These are phyloP conservation scores for Heliconius congener DNA, from an alignment of 1,140 invertebrate species.

Conservation along the genomic window DNA sequence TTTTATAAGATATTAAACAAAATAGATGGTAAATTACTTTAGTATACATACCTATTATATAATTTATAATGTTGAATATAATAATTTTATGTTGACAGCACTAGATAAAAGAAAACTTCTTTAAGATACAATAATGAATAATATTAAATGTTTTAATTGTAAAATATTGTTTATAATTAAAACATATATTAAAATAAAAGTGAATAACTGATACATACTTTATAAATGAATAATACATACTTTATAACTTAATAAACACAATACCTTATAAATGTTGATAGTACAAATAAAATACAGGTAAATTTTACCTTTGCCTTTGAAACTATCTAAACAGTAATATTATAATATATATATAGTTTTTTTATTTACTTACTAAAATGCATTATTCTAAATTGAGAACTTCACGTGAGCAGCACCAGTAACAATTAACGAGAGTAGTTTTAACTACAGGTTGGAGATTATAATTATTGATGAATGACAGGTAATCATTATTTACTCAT, in stretches of 20 bases:
- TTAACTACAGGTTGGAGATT: slow-evolving; percentile 44
- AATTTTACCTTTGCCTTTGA: no score
- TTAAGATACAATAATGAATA: background rate
- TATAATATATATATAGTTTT: background rate
- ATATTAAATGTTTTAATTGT: background rate
- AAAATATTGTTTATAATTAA: no score
- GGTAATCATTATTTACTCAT: slow-evolving; percentile 46
- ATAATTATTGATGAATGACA: slow-evolving; percentile 38
- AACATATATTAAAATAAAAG: no score
- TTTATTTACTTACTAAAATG: slow-evolving; percentile 2
- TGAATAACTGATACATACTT: background rate
- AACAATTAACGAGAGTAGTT: slow-evolving; percentile 31
- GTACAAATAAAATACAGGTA: background rate
- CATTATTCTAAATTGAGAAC: slow-evolving; percentile 4
- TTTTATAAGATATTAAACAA: background rate
- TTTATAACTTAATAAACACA: no score
- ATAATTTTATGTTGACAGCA: background rate
- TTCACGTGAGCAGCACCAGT: slow-evolving; percentile 30
- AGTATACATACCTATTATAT: background rate
- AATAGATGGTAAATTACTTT: background rate
- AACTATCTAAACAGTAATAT: no score
- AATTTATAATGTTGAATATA: no score
- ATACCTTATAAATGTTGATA: background rate
- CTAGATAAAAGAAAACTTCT: background rate
- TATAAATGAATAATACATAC: no score